Evolutionary conservation across 2,113 vertebrate genomes (phyloP).

Genomic region (Alethe diademata): DNA sequence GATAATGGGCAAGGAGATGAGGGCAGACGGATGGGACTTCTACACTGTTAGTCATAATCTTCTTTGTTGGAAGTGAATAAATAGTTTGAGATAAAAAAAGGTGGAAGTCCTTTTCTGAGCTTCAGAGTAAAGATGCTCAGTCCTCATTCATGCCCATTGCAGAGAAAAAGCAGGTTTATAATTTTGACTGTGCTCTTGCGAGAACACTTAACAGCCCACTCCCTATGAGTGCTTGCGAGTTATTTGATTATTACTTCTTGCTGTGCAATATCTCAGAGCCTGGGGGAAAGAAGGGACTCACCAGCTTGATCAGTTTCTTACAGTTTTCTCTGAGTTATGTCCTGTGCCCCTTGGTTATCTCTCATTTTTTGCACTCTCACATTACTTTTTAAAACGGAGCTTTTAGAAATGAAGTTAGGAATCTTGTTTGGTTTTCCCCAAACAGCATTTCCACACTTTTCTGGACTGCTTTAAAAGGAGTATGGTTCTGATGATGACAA

Average conservation of each 20-base stretch:
- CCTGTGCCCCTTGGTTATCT: not conserved
- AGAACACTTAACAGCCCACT: not conserved
- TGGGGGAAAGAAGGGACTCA: not conserved
- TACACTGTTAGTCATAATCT: not conserved
- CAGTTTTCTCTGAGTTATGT: not conserved
- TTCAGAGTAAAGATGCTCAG: not conserved
- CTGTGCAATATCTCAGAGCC: not conserved
- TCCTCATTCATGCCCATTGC: not conserved
- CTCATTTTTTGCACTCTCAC: not conserved
- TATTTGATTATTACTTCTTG: not conserved
- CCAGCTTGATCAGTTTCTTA: not conserved
- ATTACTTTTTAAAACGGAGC: not conserved
- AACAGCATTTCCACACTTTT: not conserved
- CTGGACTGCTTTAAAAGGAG: not conserved
- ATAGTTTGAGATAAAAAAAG: not conserved
- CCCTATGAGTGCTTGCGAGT: not conserved
- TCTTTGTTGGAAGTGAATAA: not conserved
- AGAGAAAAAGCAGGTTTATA: not conserved
- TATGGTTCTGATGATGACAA: not conserved
- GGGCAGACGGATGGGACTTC: accelerated
- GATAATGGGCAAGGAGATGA: not conserved
- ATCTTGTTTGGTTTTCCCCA: not conserved
- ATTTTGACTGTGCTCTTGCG: not conserved
- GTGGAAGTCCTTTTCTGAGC: not conserved
- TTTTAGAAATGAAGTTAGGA: not conserved